These are phyloP conservation scores for Hippocampus abdominalis DNA, from an alignment of 2,113 vertebrate genomes.

Conservation along the genomic window DNA sequence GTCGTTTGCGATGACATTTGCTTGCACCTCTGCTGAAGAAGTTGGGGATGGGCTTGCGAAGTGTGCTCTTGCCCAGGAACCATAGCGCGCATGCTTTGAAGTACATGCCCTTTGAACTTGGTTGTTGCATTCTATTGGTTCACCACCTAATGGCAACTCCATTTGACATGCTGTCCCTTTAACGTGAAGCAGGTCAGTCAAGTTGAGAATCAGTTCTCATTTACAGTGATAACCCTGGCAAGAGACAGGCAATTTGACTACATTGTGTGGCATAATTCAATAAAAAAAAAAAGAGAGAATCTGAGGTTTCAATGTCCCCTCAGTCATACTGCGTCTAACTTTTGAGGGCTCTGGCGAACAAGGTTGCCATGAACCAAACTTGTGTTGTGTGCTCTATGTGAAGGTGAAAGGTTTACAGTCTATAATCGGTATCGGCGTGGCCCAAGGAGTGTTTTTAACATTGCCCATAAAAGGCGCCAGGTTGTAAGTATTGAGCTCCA, in stretches of 20 bases:
- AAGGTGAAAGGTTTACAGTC: constrained; percentile 18
- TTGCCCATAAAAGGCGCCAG: constrained; percentile 48
- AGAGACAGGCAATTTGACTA: neutral
- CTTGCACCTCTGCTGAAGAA: too few species aligned
- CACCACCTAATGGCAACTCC: too few species aligned
- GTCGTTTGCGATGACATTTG: too few species aligned
- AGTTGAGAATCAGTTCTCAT: too few species aligned
- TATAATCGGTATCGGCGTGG: constrained; percentile 52
- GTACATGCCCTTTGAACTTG: too few species aligned
- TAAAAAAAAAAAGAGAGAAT: neutral
- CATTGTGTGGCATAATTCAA: neutral
- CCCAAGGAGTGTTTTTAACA: constrained; percentile 48
- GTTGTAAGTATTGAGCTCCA: constrained; percentile 46
- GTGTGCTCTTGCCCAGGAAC: too few species aligned
- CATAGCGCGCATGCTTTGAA: too few species aligned
- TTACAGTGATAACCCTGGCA: too few species aligned
- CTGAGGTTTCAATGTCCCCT: neutral
- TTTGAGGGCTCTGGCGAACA: neutral
- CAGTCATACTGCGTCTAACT: neutral
- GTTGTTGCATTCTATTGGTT: too few species aligned
- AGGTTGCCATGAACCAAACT: neutral
- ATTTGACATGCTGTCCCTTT: too few species aligned
- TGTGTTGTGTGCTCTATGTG: neutral
- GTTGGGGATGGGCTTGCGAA: too few species aligned
- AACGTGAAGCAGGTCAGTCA: too few species aligned